phyloP scores from a whole-genome alignment of 2,113 vertebrate genomes.

The Tiliqua scincoides region DNA sequence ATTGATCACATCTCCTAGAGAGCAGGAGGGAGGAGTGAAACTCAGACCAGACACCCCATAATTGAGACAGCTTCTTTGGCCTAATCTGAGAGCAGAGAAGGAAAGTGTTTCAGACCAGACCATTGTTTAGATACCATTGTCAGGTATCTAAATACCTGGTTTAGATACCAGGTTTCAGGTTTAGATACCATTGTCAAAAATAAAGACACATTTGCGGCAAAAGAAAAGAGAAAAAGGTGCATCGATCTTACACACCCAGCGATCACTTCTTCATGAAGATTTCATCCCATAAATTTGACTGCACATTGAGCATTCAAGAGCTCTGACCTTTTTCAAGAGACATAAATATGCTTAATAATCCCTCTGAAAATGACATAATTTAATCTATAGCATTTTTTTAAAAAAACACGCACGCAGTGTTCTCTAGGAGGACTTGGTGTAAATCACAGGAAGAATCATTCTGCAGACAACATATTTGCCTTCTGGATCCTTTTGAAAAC shows the following conservation, averaged over 20 bases:
- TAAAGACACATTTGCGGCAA: slow-evolving; percentile 10
- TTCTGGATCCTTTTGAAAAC: slow-evolving; percentile 15
- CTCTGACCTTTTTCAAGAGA: slow-evolving; percentile 18
- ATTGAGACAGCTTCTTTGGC: neutral
- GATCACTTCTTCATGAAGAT: neutral
- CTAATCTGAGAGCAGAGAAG: too few relatives aligned
- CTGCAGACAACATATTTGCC: neutral
- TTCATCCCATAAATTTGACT: slow-evolving; percentile 33
- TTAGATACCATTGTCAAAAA: slow-evolving; percentile 18
- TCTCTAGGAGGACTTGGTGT: neutral
- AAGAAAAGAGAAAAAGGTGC: neutral
- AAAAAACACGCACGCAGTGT: neutral
- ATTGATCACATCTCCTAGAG: neutral
- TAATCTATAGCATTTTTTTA: neutral
- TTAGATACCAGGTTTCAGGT: too few relatives aligned
- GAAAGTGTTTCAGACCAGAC: too few relatives aligned
- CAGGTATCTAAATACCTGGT: too few relatives aligned
- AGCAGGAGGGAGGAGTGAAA: neutral
- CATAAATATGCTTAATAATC: slow-evolving; percentile 32
- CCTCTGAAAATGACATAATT: slow-evolving; percentile 14
- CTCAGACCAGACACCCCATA: neutral
- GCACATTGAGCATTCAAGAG: slow-evolving; percentile 16
- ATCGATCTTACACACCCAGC: neutral
- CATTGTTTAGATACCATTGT: too few relatives aligned
- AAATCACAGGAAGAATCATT: neutral